Conservation (phyloP, 2,113 vertebrate species). For the Apteryx mantelli region DNA sequence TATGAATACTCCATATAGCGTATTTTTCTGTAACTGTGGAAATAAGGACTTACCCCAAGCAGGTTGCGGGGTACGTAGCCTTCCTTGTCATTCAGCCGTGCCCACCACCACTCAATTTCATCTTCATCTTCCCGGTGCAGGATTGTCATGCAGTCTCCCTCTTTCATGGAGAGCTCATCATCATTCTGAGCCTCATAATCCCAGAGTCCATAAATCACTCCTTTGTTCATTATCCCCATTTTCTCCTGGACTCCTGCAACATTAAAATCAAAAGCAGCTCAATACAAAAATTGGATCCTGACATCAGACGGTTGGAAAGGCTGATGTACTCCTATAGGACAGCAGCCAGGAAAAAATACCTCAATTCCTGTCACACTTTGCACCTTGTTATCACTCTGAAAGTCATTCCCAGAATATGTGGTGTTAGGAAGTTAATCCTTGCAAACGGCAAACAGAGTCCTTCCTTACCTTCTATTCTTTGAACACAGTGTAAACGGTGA, state of each 20-base stretch:
- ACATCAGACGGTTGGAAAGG: neutral
- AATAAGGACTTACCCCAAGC: slow-evolving; percentile 86
- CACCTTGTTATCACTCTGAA: neutral
- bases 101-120: slow-evolving; percentile 98
- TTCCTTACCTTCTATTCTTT: neutral
- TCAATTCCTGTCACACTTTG: neutral
- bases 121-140: slow-evolving; percentile 91
- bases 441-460: neutral
- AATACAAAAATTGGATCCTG: neutral
- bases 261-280: neutral
- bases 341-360: neutral
- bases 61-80: slow-evolving; percentile 94
- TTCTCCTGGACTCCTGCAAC: slow-evolving; percentile 95
- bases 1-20: too few relatives aligned
- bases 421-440: neutral
- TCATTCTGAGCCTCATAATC: slow-evolving; percentile 86
- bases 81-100: slow-evolving; percentile 84
- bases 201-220: slow-evolving; percentile 94
- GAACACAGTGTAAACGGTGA: fast-evolving
- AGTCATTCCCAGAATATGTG: neutral
- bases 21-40: neutral
- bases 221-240: slow-evolving; percentile 99
- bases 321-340: neutral
- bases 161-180: slow-evolving; percentile 88
- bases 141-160: slow-evolving; percentile 94